Base-by-base conservation (phyloP, 2,888 invertebrate species). In the Oscheius sp. region DNA sequence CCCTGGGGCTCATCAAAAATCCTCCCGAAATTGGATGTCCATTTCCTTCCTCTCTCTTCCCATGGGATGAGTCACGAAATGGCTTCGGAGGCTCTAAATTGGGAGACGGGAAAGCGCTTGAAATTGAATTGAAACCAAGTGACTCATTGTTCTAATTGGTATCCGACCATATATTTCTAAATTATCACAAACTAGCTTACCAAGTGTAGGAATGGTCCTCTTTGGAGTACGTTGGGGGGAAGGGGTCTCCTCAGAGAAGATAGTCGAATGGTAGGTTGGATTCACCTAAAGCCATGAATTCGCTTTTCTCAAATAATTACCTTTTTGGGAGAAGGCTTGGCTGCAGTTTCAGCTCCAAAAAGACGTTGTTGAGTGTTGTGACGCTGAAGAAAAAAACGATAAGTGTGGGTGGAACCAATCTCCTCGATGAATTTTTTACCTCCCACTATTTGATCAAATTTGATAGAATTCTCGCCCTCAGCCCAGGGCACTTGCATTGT, bases 221-320 rank as follows among this genome's bases (percentile, higher is more conserved):
- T 85, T 85, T 34, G 83, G 83, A 23, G 85, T 83, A 53, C 81
- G 75, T 20, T 80, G 79, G 45, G 84, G 82, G 5, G 83, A 78
- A 2, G 75, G 71, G 2, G 71, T 58, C 5, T 73, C 73, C 29
- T 75, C 77, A 64, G 76, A 76, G 76, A 85, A 85, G 65, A 85
- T 85, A 50, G 76, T 75, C 46, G 84, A 84, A 61, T 81, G 76
- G 72, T 79, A 85, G 2, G 84, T 85, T 23, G 80, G 80, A 10
- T 75, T 80, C 17, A 75, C 68, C 64, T 78, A 66, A 31, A 69
- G 67, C n/a, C 6, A 27, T 3, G 17, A 2, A 8, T 23, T 6
- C 25, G 12, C 25, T 48, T 3, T 23, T 3, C 3, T 48, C 48
- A 20, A 15, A 48, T n/a, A n/a, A 66, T 61, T 4, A 76, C 72